Evolutionary conservation across 2,888 invertebrate genomes (phyloP).

Genomic region (Seira ritae): DNA sequence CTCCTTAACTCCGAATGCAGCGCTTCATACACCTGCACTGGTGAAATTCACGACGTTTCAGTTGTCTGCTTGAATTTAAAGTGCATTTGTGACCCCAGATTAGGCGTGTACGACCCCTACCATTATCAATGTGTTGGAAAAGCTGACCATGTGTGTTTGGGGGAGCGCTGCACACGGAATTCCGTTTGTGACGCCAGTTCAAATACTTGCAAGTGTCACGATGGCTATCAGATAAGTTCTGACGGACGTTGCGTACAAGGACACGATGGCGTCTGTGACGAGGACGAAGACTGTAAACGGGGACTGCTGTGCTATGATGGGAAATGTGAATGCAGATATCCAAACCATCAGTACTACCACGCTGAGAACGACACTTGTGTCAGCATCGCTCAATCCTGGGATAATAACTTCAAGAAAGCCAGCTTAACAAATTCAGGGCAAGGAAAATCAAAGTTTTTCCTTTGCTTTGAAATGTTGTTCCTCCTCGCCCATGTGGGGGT

Average conservation of each 20-base stretch:
- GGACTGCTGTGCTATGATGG: constrained; percentile 21
- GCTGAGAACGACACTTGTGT: constrained; percentile 31
- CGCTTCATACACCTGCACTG: constrained; percentile 14
- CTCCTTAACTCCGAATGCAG: constrained; percentile 20
- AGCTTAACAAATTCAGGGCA: no score
- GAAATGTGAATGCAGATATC: constrained; percentile 29
- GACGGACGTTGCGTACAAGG: constrained; percentile 37
- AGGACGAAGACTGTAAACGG: constrained; percentile 33
- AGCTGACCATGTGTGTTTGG: constrained; percentile 23
- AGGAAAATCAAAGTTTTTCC: background rate
- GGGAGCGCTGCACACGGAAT: constrained; percentile 25
- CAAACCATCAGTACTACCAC: constrained; percentile 32
- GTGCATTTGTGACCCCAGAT: constrained; percentile 34
- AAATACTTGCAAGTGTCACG: constrained; percentile 18
- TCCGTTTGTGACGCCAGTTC: background rate
- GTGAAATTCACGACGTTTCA: constrained; percentile 19
- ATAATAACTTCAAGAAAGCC: background rate
- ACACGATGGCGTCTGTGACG: constrained; percentile 22
- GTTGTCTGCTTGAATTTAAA: constrained; percentile 32
- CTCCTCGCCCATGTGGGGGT: background rate
- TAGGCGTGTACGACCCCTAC: constrained; percentile 20
- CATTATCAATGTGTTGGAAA: constrained; percentile 35
- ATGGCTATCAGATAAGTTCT: background rate
- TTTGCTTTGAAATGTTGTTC: background rate
- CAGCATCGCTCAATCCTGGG: constrained; percentile 38